phyloP scores from a whole-genome alignment of 2,797 vertebrate species.

The Scleropages formosus region DNA sequence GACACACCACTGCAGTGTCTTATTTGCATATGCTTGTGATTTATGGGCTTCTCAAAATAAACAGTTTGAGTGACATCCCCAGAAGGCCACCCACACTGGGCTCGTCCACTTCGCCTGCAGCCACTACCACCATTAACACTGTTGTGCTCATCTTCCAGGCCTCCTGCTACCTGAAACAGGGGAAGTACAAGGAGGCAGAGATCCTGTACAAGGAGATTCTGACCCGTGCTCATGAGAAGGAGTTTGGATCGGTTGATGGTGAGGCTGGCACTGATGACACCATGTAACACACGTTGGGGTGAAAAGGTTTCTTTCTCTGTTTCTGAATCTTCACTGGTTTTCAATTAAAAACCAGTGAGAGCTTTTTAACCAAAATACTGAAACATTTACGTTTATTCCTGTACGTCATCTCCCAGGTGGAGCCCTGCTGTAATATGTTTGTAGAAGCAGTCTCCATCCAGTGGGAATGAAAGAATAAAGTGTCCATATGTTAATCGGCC shows the following conservation, averaged over 20 bases:
- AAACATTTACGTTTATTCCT: too few species aligned
- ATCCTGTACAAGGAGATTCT: slow-evolving; percentile 97
- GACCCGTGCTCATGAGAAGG: slow-evolving; percentile 94
- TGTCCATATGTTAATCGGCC: slow-evolving; percentile 12
- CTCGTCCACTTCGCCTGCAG: too few species aligned
- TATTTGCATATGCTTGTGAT: too few species aligned
- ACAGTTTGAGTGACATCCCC: too few species aligned
- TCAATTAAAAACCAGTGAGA: too few species aligned
- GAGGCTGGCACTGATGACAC: slow-evolving; percentile 48
- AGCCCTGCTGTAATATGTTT: too few species aligned
- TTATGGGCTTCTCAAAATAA: too few species aligned
- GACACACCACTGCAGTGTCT: too few species aligned
- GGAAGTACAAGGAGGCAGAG: slow-evolving; percentile 95
- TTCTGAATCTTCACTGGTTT: too few species aligned
- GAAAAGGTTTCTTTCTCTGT: background rate
- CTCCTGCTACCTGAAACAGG: slow-evolving; percentile 97
- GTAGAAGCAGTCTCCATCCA: slow-evolving; percentile 28
- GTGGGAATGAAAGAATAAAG: slow-evolving; percentile 46
- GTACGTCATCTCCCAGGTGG: too few species aligned
- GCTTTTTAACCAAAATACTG: too few species aligned
- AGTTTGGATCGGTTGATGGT: slow-evolving; percentile 98
- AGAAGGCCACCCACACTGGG: too few species aligned
- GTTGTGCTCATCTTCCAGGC: slow-evolving; percentile 66
- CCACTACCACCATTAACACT: background rate
- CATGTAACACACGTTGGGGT: background rate